These are phyloP conservation scores for Clarias pachynema DNA, from an alignment of 2,797 vertebrate species.

Conservation along the genomic window DNA sequence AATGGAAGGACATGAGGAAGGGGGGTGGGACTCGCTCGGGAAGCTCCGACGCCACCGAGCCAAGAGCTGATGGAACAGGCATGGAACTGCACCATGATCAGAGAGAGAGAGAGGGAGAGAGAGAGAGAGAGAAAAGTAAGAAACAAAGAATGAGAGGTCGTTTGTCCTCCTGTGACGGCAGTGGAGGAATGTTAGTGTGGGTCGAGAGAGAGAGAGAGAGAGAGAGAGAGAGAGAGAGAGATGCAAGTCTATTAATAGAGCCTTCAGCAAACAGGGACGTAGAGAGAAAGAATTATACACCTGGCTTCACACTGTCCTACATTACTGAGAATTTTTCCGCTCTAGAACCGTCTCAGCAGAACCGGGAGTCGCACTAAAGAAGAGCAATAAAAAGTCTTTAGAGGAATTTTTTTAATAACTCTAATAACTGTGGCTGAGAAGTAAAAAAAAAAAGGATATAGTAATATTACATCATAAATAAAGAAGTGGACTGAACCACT, in stretches of 20 bases:
- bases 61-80: constrained; percentile 9
- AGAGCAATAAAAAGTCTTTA: background rate
- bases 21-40: constrained; percentile 7
- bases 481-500: background rate
- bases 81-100: background rate
- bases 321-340: background rate
- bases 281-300: constrained; percentile 10
- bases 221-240: constrained; percentile 3
- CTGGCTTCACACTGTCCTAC: constrained; percentile 22
- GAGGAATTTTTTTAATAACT: background rate
- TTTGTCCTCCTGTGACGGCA: constrained; percentile 31
- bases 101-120: constrained; percentile 9
- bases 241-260: background rate
- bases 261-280: constrained; percentile 2
- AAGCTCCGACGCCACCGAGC: background rate
- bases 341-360: constrained; percentile 7
- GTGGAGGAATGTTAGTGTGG: constrained; percentile 53
- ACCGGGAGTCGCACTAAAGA: background rate
- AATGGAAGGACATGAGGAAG: constrained; percentile 33
- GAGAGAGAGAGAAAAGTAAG: constrained; percentile 23
- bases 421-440: background rate
- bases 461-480: background rate
- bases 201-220: constrained; percentile 42
- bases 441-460: no score
- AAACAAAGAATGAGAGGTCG: constrained; percentile 44